Evolutionary conservation across 2,113 vertebrate genomes (phyloP).

Genomic region (Boleophthalmus pectinirostris): DNA sequence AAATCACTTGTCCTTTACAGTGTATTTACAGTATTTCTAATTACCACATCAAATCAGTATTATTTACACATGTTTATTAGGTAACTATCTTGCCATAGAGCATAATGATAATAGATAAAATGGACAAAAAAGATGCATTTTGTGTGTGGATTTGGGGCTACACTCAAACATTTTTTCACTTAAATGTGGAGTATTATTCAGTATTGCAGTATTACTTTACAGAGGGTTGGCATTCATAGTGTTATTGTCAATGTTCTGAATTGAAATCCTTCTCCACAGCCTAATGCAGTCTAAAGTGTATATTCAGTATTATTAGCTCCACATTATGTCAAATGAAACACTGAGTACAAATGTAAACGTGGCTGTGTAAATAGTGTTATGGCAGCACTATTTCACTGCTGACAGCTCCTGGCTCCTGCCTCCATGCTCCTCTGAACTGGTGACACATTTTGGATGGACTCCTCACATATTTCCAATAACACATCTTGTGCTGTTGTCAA

Average conservation of each 20-base stretch:
- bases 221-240: background rate
- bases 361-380: constrained; percentile 1
- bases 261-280: background rate
- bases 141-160: background rate
- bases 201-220: no score
- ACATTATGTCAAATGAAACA: constrained; percentile 2
- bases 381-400: background rate
- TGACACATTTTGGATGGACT: constrained; percentile 48
- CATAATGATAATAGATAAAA: no score
- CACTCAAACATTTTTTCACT: no score
- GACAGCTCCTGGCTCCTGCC: background rate
- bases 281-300: background rate
- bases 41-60: background rate
- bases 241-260: background rate
- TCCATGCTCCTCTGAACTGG: constrained; percentile 17
- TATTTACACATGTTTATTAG: background rate
- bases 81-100: background rate
- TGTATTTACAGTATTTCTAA: background rate
- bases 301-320: background rate
- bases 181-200: no score
- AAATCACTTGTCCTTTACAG: background rate
- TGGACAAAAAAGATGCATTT: no score
- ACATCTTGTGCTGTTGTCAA: constrained; percentile 55
- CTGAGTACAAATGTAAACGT: background rate
- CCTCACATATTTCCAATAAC: constrained; percentile 55